A percentile compares a stretch with the other conserved stretches of the same genome.
Conservation (phyloP, 2,797 vertebrate genomes). For the Petrocephalus schoutedeni region DNA sequence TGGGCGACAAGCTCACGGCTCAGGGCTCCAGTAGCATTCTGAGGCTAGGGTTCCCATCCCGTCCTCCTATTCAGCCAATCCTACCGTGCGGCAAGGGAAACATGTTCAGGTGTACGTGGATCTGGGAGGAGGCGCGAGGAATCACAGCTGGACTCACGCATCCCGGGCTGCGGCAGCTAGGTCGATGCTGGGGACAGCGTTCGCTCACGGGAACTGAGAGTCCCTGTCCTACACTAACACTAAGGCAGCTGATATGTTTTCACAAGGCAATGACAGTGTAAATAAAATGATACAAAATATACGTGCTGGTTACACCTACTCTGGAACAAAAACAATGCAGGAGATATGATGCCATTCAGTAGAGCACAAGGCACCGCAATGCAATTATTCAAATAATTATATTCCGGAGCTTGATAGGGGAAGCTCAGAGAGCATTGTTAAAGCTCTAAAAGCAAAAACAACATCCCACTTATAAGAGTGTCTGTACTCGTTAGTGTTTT, state of each 20-base stretch:
- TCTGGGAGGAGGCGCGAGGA: neutral
- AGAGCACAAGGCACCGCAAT: neutral
- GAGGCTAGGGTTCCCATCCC: neutral
- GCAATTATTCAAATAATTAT: neutral
- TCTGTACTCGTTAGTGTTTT: neutral
- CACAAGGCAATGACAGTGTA: neutral
- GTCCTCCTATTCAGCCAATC: neutral
- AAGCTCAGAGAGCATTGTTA: neutral
- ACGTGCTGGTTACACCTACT: neutral
- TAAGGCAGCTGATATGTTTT: conserved; percentile 7
- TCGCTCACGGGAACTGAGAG: neutral
- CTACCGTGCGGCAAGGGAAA: neutral
- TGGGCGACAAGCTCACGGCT: neutral
- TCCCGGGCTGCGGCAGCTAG: neutral
- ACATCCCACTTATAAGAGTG: neutral
- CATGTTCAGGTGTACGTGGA: neutral
- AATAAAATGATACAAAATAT: neutral
- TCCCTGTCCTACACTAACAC: neutral
- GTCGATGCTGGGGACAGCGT: neutral
- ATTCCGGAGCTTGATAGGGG: neutral
- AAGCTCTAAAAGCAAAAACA: neutral
- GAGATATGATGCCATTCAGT: neutral
- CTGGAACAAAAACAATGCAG: neutral
- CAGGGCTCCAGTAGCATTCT: neutral
- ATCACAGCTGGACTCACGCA: neutral